Base-by-base conservation (phyloP, 2,888 invertebrate genomes). In the Cantharis nigra region DNA sequence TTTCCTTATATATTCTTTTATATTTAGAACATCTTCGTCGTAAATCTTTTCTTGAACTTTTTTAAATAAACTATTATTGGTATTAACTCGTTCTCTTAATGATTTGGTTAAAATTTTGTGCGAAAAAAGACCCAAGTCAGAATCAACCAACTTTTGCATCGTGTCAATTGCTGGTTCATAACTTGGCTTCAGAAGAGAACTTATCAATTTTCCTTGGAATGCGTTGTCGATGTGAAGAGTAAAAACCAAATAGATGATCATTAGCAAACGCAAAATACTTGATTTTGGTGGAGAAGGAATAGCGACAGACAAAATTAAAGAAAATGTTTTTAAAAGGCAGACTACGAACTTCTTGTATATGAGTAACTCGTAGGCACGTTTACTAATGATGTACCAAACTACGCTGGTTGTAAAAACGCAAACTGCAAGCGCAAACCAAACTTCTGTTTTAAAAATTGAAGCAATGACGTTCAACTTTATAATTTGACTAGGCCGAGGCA, bases 121-220 rank as follows among this genome's bases (percentile, higher is more conserved):
- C 3, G 65, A 67, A 67, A 67, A n/a, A 2, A 67, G 26, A 7
- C n/a, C 3, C 20, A 73, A 14, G 0, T 73, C 5, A 11, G 69
- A 69, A 13, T 49, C 3, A n/a, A 49, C 69, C 49, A 73, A 73
- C 28, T 74, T 62, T 70, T 72, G 14, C 69, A 74, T 70, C 1
- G 69, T 67, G 7, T 28, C n/a, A 11, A 70, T 70, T 13, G 26
- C 26, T 3, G n/a, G 23, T 23, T 70, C 74, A 18, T 70, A 33
- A 23, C 11, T 63, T 3, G 70, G 69, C 26, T 63, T 62, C 20
- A 63, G 9, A 1, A 72, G 18, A 14, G 13, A 3, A n/a, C 69
- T 63, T 18, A 18, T 16, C 9, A 74, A 30, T 69, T 69, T 74
- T 16, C 28, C 67, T 62, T 69, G 74, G 28, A 63, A 74, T 7